A percentile compares a stretch with the other conserved stretches of the same genome.
Evolutionary conservation across 1,140 invertebrate species (phyloP).

Genomic region (Agrilus planipennis): DNA sequence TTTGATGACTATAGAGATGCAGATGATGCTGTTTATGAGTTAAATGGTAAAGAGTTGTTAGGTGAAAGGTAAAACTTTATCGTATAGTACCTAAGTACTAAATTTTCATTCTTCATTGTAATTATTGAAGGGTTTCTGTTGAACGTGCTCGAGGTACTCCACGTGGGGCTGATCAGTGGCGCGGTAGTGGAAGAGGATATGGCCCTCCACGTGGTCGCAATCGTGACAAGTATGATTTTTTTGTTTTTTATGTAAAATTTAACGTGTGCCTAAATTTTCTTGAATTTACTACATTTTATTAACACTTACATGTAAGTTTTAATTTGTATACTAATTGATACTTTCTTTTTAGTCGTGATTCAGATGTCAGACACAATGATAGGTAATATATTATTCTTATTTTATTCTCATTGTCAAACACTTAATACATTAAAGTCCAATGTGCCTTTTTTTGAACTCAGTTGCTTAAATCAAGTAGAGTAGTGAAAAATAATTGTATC

Average conservation of each 20-base stretch:
- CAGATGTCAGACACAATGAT: conserved; percentile 8
- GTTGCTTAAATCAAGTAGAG: too few relatives aligned
- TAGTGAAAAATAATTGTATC: too few relatives aligned
- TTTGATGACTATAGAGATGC: conserved; percentile 97
- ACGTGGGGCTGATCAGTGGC: conserved; percentile 40
- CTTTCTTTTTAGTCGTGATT: conserved; percentile 2
- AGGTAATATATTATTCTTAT: too few relatives aligned
- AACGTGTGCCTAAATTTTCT: too few relatives aligned
- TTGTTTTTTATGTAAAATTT: too few relatives aligned
- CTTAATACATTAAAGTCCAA: too few relatives aligned
- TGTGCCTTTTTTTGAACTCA: too few relatives aligned
- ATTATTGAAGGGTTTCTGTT: conserved; percentile 60
- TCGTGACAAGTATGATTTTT: conserved; percentile 32
- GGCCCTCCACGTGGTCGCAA: conserved; percentile 23
- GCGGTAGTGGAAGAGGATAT: conserved; percentile 22
- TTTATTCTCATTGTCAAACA: too few relatives aligned
- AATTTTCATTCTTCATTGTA: conserved; percentile 4
- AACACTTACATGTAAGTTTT: too few relatives aligned
- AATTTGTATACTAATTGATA: not conserved
- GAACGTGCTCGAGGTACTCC: conserved; percentile 71
- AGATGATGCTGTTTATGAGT: conserved; percentile 95
- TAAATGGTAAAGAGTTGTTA: conserved; percentile 91
- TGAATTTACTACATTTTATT: too few relatives aligned
- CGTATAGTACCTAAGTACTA: conserved; percentile 10
- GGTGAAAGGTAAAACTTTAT: too few relatives aligned